phyloP scores from a whole-genome alignment of 2,888 invertebrate species.

The Cryptus armator region DNA sequence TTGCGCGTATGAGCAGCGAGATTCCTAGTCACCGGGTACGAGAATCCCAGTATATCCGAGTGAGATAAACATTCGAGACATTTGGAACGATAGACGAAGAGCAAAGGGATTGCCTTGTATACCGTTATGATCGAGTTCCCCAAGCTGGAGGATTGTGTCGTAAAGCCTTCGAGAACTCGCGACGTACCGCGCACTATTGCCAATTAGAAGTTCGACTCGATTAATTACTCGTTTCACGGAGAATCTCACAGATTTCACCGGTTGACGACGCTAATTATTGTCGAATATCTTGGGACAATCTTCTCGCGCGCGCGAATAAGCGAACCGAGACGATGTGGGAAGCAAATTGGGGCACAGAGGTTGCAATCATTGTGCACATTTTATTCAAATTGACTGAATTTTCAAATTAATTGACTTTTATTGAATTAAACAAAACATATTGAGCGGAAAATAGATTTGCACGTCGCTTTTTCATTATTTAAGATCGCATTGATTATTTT shows the following conservation, averaged over 20 bases:
- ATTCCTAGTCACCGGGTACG: constrained; percentile 39
- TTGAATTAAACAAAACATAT: neutral
- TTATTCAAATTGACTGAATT: too few species aligned
- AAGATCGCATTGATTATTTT: too few species aligned
- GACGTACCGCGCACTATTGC: constrained; percentile 58
- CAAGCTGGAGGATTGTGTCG: constrained; percentile 69
- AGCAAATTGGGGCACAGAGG: constrained; percentile 32
- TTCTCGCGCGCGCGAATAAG: constrained; percentile 38
- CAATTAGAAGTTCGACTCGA: constrained; percentile 82
- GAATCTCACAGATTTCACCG: constrained; percentile 78
- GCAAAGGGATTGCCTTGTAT: neutral
- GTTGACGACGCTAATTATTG: constrained; percentile 80
- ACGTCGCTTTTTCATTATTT: too few species aligned
- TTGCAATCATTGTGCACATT: neutral
- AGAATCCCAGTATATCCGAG: constrained; percentile 23
- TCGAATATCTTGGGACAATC: constrained; percentile 57
- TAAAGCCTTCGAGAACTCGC: constrained; percentile 26
- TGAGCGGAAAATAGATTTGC: too few species aligned
- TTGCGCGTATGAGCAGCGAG: constrained; percentile 20
- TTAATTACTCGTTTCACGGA: constrained; percentile 80
- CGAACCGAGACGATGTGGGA: constrained; percentile 15
- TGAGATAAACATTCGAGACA: neutral
- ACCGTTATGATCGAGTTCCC: constrained; percentile 64
- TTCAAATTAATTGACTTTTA: neutral
- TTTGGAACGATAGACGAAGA: neutral